Conservation (phyloP, 1,140 invertebrate genomes). For the Scaptodrosophila lebanonensis region DNA sequence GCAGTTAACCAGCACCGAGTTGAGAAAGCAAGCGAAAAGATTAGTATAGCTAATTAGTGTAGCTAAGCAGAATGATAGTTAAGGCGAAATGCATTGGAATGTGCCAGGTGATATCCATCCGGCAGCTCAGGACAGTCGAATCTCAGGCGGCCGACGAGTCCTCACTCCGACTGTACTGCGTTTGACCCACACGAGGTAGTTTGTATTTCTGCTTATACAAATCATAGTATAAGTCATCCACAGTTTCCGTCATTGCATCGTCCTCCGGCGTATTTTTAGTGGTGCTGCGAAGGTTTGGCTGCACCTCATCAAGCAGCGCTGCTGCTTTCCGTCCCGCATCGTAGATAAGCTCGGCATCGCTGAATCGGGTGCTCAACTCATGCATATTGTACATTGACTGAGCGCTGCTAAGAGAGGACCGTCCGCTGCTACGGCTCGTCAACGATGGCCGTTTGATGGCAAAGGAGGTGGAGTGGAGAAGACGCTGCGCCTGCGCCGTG, state of each 20-base stretch:
- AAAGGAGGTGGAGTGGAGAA: conserved; percentile 70
- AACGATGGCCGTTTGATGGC: conserved; percentile 70
- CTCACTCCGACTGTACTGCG: conserved; percentile 55
- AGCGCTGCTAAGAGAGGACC: conserved; percentile 61
- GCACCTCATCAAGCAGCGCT: conserved; percentile 60
- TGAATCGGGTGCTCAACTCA: conserved; percentile 51
- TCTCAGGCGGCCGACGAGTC: conserved; percentile 42
- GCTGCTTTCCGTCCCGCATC: conserved; percentile 59
- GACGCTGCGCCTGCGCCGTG: conserved; percentile 48
- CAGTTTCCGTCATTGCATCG: conserved; percentile 25
- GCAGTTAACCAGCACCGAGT: conserved; percentile 55
- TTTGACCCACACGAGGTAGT: conserved; percentile 45
- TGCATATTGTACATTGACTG: conserved; percentile 68
- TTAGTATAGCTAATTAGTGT: no score
- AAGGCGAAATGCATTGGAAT: no score
- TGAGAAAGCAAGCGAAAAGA: conserved; percentile 29
- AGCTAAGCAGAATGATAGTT: no score
- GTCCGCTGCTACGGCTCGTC: conserved; percentile 54
- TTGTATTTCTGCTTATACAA: conserved; percentile 55
- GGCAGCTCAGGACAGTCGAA: no score
- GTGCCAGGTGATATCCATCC: neutral
- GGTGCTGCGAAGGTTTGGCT: conserved; percentile 55
- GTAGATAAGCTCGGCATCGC: conserved; percentile 57
- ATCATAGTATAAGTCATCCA: conserved; percentile 58
- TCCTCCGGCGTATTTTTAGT: conserved; percentile 41